Evolutionary conservation across 1,140 invertebrate species (phyloP).

Genomic region (Ridgeia piscesae): DNA sequence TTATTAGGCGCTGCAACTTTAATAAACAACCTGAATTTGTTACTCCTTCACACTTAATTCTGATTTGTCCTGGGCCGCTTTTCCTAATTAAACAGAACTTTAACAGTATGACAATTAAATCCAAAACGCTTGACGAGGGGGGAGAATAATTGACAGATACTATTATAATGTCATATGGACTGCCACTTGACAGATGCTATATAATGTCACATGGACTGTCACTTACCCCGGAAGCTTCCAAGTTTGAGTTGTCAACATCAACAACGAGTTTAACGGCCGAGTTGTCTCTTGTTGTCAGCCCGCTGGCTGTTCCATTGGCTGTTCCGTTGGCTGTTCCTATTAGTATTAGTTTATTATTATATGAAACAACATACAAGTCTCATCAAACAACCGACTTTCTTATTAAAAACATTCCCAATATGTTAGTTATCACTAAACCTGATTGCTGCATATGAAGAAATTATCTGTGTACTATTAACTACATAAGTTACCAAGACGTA

Average conservation of each 20-base stretch:
- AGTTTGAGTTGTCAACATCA: not conserved
- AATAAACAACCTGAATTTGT: no score
- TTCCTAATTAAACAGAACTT: not conserved
- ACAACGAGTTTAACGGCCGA: not conserved
- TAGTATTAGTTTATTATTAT: no score
- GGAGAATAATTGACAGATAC: not conserved
- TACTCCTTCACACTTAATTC: no score
- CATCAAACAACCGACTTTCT: not conserved
- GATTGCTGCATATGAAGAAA: not conserved
- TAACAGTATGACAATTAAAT: not conserved
- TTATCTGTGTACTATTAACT: not conserved
- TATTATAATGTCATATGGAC: not conserved
- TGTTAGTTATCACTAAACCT: not conserved
- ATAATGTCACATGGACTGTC: not conserved
- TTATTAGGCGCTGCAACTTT: no score
- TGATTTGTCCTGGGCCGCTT: no score
- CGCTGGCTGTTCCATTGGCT: not conserved
- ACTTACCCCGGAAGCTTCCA: not conserved
- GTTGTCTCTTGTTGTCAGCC: not conserved
- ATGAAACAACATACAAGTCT: not conserved
- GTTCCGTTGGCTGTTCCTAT: no score
- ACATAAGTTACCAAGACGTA: not conserved
- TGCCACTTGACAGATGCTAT: not conserved
- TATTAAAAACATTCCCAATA: not conserved
- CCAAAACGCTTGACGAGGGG: not conserved